These are phyloP conservation scores for Tetragonisca angustula DNA, from an alignment of 2,888 invertebrate genomes.

Conservation along the genomic window DNA sequence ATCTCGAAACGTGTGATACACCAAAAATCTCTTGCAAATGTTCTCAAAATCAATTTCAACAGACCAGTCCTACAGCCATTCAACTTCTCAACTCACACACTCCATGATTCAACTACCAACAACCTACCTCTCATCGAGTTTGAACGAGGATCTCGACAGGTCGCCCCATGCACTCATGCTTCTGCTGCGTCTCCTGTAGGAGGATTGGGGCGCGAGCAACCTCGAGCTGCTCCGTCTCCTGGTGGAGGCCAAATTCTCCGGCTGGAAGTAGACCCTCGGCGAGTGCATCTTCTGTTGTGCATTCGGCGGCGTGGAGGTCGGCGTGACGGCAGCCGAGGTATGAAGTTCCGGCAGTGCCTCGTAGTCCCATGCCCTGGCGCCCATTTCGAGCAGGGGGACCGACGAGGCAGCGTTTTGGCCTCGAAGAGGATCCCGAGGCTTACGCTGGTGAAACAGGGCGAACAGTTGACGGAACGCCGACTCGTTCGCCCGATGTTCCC, in stretches of 20 bases:
- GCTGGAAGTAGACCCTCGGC: conserved; percentile 88
- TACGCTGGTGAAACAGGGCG: conserved; percentile 62
- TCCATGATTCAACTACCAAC: neutral
- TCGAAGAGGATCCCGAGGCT: conserved; percentile 77
- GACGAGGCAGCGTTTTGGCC: conserved; percentile 76
- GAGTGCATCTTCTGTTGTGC: conserved; percentile 72
- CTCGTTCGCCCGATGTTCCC: conserved; percentile 54
- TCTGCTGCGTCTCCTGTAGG: conserved; percentile 80
- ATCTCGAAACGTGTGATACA: too few species aligned
- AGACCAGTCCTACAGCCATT: too few species aligned
- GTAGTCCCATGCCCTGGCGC: conserved; percentile 80
- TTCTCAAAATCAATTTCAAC: too few species aligned
- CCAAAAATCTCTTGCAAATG: too few species aligned
- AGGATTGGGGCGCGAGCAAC: conserved; percentile 72
- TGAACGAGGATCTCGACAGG: conserved; percentile 92
- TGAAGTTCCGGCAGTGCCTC: conserved; percentile 80
- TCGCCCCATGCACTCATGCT: conserved; percentile 96
- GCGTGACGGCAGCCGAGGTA: conserved; percentile 78
- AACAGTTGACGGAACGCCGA: conserved; percentile 63
- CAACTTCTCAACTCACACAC: too few species aligned
- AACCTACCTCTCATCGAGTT: conserved; percentile 90
- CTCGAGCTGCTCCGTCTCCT: conserved; percentile 80
- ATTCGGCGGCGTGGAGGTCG: conserved; percentile 78
- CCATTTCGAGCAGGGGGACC: conserved; percentile 84
- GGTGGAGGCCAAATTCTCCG: conserved; percentile 80